A percentile compares a stretch with the other conserved stretches of the same genome.
Evolutionary conservation across 2,797 vertebrate species (phyloP).

Genomic region (Echiichthys vipera): DNA sequence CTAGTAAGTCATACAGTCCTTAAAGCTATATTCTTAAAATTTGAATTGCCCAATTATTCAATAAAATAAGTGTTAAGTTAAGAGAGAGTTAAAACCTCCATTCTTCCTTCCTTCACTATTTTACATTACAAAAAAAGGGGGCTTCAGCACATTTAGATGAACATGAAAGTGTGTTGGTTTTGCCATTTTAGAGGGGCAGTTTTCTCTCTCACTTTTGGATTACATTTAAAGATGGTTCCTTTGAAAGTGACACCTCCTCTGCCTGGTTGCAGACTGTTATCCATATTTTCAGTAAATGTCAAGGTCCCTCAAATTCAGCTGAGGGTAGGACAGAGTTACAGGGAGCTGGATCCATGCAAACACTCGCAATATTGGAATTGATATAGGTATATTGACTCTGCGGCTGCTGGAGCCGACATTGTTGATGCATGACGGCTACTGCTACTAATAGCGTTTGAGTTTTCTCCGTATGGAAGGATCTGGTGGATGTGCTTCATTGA

Average conservation of each 20-base stretch:
- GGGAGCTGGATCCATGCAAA: constrained; percentile 26
- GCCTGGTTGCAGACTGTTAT: constrained; percentile 21
- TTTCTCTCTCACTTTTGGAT: neutral
- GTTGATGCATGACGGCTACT: constrained; percentile 12
- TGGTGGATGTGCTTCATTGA: neutral
- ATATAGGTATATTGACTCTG: constrained; percentile 33
- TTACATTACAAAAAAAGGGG: constrained; percentile 2
- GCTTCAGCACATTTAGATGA: neutral
- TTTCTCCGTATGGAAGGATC: neutral
- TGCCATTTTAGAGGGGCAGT: neutral
- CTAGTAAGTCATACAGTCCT: neutral
- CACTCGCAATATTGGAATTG: constrained; percentile 19
- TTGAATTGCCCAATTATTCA: neutral
- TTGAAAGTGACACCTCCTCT: constrained; percentile 17
- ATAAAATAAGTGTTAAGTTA: no score
- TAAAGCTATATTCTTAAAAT: neutral
- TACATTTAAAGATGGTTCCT: constrained; percentile 3
- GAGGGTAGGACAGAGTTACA: constrained; percentile 16
- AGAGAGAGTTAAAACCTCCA: neutral
- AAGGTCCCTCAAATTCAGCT: constrained; percentile 38
- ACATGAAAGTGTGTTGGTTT: neutral
- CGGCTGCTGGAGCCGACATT: neutral
- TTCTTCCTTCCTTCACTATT: neutral
- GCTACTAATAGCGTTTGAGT: neutral
- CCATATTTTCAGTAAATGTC: constrained; percentile 42